Evolutionary conservation across 2,113 vertebrate genomes (phyloP), one percentile per base, ranked within the genome.

Genomic region (Oryzias curvinotus): DNA sequence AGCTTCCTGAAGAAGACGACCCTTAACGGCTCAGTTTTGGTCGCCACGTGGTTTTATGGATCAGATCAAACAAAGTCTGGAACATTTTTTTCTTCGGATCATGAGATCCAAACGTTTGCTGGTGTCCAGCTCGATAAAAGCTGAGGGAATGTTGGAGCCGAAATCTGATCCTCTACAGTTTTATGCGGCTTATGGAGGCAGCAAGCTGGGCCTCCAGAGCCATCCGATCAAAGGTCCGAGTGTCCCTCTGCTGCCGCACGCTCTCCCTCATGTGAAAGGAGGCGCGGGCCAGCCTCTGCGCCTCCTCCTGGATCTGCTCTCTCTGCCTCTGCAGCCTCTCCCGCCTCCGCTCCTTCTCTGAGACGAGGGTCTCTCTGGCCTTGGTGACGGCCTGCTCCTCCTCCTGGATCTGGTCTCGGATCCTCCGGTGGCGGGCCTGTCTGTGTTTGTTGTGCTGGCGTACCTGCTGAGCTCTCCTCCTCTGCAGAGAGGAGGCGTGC

Each of bases 211-310:
- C 83, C 67, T 93, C 87, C 67, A 73, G 56, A 1, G 75, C 87
- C 88, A 88, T 83, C 47, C 65, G 80, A 53, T 88, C 76, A 49
- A 91, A 92, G 44, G 87, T 82, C 2, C 84, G 78, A 7, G 79
- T 57, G 57, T 53, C 42, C 0, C 71, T 91, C 26, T 84, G 80
- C 60, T 87, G 74, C 41, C 86, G 83, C 57, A 81, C 84, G 6
- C 68, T 44, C 28, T 93, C 91, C 69, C 90, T 89, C 86, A 91
- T 72, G 43, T 89, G 82, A 64, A 86, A 90, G 49, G 90, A 91
- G 53, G 91, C 84, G 10, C 44, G 48, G 0, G 88, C 85, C 60
- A 76, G 73, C 58, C 76, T 86, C 7, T 81, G 87, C 3, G 87
- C 87, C 56, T 89, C 87, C 75, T 90, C 83, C 23, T 83, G 83